Base-by-base conservation (phyloP, 2,888 invertebrate species). In the Heliconius charithonia region DNA sequence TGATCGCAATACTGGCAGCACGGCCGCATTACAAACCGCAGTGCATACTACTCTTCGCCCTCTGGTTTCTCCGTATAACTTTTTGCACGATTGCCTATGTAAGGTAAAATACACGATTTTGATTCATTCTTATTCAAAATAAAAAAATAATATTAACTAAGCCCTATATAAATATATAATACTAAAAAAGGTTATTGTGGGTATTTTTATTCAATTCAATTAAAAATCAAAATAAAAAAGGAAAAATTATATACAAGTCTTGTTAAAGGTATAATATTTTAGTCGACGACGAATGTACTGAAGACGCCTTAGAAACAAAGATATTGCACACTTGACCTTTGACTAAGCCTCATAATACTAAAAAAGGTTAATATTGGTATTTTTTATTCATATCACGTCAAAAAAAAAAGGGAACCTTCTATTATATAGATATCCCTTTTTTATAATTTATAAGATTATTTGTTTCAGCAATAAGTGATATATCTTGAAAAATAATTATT, bases 181-280 rank as follows among this genome's bases (percentile, higher is more conserved):
- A 37, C 37, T 37, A 37, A 37, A 37, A 9, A 37, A 10, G 37
- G 9, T 10, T 10, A 37, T 37, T 37, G 10, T 37, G 10, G 10
- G 37, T 37, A 37, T 37, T 37, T 37, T 9, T 9, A 10, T 37
- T 37, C 10, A 37, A 37, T 37, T 37, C 4, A 62, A 25, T 51
- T 51, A 51, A 51, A 51, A 51, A 51, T 7, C 3, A 51, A 51
- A n/a, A 51, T 51, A 32, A 51, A 19, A 65, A n/a, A 66, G 89
- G 37, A 88, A 89, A 81, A 83, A 6, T 2, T n/a, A 13, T 29
- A 27, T 22, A 71, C 10, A 71, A 22, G 4, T 25, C 22, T 51
- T 12, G 22, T 9, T 29, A 4, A 29, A 3, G 6, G 12, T 71
- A 13, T 56, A 22, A 29, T 32, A 56, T 56, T 22, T 56, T 32